These are phyloP conservation scores for Drosophila lacteicornis DNA, from an alignment of 1,140 invertebrate genomes.

Conservation along the genomic window DNA sequence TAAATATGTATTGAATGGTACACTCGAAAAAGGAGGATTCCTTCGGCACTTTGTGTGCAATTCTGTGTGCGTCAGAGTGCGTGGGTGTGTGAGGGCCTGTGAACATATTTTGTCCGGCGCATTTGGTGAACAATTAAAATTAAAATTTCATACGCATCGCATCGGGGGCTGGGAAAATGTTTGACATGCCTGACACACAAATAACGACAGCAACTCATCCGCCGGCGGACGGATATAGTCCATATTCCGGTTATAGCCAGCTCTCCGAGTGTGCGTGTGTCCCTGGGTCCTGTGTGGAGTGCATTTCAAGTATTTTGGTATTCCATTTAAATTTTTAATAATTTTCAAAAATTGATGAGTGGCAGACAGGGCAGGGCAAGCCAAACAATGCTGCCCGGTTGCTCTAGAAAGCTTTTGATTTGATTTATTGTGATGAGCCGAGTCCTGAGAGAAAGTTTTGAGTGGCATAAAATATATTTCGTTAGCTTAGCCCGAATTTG, in stretches of 20 bases:
- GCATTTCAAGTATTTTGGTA: conserved; percentile 74
- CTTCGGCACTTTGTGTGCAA: conserved; percentile 5
- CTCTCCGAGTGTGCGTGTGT: conserved; percentile 38
- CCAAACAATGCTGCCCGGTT: conserved; percentile 31
- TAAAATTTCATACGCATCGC: conserved; percentile 76
- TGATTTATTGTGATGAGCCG: conserved; percentile 70
- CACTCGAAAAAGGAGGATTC: conserved; percentile 34
- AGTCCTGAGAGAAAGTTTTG: conserved; percentile 40
- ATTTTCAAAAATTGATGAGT: conserved; percentile 81
- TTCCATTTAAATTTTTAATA: conserved; percentile 84
- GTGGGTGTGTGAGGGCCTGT: conserved; percentile 22
- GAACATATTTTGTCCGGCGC: conserved; percentile 68
- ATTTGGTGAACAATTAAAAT: conserved; percentile 82
- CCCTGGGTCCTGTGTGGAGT: conserved; percentile 49
- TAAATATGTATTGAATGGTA: conserved; percentile 48
- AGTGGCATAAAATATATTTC: conserved; percentile 47
- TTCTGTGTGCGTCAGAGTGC: neutral
- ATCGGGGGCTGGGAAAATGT: conserved; percentile 60
- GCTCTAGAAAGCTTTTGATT: conserved; percentile 54
- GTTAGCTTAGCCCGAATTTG: conserved; percentile 16
- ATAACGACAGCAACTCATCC: conserved; percentile 62
- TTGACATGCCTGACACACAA: conserved; percentile 80
- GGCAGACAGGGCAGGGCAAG: conserved; percentile 48
- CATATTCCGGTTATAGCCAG: conserved; percentile 29
- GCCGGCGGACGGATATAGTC: conserved; percentile 26